These are phyloP conservation scores for Cryptoblepharus egeriae DNA, from an alignment of 2,797 vertebrate species.

Conservation along the genomic window DNA sequence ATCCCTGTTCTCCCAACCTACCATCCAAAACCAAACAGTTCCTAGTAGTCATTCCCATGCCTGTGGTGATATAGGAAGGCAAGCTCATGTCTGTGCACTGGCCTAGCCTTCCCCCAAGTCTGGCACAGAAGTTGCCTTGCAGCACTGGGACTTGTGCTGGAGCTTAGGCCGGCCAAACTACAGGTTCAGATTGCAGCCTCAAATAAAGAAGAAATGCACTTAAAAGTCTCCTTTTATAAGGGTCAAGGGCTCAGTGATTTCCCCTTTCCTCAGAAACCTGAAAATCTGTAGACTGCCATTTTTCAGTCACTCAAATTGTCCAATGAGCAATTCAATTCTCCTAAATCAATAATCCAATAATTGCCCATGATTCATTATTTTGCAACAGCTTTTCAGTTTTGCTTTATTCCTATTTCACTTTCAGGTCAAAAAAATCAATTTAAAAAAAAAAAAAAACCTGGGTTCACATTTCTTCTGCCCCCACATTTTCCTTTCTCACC, in stretches of 20 bases:
- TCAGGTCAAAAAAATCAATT: background rate
- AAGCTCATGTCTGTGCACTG: too few species aligned
- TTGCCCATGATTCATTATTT: slow-evolving; percentile 6
- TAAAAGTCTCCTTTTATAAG: background rate
- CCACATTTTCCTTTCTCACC: too few species aligned
- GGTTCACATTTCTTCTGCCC: background rate
- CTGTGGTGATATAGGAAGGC: too few species aligned
- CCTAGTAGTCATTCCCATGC: too few species aligned
- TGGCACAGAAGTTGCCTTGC: too few species aligned
- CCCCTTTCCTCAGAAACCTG: background rate
- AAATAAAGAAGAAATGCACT: background rate
- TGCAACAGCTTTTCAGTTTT: background rate
- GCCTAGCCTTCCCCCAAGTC: too few species aligned
- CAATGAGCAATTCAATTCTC: background rate
- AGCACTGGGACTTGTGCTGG: too few species aligned
- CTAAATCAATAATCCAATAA: background rate
- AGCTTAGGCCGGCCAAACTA: too few species aligned
- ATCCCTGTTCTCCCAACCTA: too few species aligned
- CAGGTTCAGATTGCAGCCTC: too few species aligned
- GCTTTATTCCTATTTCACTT: slow-evolving; percentile 2
- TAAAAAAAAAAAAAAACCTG: background rate
- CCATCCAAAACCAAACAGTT: too few species aligned
- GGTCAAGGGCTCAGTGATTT: background rate
- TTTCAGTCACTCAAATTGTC: background rate
- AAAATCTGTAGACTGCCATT: background rate